Conservation (phyloP, 2,113 vertebrate genomes). For the Campylomormyrus numenius region DNA sequence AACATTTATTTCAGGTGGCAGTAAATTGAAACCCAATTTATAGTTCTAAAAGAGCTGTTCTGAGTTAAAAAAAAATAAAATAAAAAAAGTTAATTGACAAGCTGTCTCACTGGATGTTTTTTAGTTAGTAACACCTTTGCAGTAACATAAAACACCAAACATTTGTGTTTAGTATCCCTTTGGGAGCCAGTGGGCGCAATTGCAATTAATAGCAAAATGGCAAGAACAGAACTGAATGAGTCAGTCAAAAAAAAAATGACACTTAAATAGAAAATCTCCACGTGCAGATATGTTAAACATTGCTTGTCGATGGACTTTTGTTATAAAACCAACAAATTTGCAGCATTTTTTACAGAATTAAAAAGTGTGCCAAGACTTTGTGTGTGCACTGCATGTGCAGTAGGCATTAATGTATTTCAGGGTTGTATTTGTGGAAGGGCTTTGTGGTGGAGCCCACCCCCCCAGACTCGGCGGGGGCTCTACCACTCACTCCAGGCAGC, state of each 20-base stretch:
- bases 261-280: not conserved
- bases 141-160: no score
- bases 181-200: no score
- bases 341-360: no score
- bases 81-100: no score
- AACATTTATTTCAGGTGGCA: not conserved
- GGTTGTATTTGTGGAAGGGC: not conserved
- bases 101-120: no score
- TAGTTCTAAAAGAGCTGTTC: not conserved
- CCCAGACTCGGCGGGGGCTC: not conserved
- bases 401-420: not conserved
- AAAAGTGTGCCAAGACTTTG: not conserved
- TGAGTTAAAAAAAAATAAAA: not conserved
- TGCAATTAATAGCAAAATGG: not conserved
- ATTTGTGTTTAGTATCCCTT: no score
- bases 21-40: not conserved
- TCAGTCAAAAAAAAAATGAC: not conserved
- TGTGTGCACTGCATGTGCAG: not conserved
- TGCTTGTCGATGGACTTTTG: not conserved
- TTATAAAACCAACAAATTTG: not conserved
- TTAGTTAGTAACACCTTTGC: no score
- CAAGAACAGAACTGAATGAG: not conserved
- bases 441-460: not conserved
- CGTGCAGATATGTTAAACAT: not conserved
- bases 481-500: not conserved